Evolutionary conservation across 2,113 vertebrate species (phyloP).

Genomic region (Anarrhichthys ocellatus): DNA sequence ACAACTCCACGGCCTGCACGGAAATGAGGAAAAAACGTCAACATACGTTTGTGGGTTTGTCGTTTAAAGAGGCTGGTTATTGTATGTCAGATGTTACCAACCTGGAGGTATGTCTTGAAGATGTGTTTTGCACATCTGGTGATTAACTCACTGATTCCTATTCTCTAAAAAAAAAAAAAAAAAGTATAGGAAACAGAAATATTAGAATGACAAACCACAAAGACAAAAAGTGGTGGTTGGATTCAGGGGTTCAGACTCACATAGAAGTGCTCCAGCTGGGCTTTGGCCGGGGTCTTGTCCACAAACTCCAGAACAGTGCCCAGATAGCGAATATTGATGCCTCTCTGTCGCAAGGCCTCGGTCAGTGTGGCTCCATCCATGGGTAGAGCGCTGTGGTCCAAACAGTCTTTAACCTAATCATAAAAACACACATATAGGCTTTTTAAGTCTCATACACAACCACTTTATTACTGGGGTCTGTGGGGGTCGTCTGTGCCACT

Average conservation of each 20-base stretch:
- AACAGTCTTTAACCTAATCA: slow-evolving; percentile 94
- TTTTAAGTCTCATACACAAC: background rate
- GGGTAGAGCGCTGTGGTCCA: slow-evolving; percentile 93
- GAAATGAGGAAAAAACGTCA: background rate
- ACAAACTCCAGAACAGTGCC: slow-evolving; percentile 92
- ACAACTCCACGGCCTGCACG: slow-evolving; percentile 93
- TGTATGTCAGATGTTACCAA: slow-evolving; percentile 59
- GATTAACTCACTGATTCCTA: slow-evolving; percentile 94
- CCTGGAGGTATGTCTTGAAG: slow-evolving; percentile 99
- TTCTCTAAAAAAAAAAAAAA: slow-evolving; percentile 86
- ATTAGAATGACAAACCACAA: background rate
- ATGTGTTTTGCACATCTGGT: slow-evolving; percentile 98
- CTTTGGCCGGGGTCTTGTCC: slow-evolving; percentile 87
- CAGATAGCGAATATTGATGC: slow-evolving; percentile 96
- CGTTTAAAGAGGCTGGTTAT: background rate
- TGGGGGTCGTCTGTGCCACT: slow-evolving; percentile 62
- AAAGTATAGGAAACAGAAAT: background rate
- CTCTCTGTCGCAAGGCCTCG: slow-evolving; percentile 94
- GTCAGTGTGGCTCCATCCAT: slow-evolving; percentile 95
- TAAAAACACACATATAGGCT: background rate
- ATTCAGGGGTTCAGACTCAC: slow-evolving; percentile 81
- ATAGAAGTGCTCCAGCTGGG: slow-evolving; percentile 93
- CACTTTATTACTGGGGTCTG: background rate
- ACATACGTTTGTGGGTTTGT: background rate
- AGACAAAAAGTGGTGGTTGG: background rate